Evolutionary conservation across 2,113 vertebrate genomes (phyloP).

Genomic region (Strix uralensis): DNA sequence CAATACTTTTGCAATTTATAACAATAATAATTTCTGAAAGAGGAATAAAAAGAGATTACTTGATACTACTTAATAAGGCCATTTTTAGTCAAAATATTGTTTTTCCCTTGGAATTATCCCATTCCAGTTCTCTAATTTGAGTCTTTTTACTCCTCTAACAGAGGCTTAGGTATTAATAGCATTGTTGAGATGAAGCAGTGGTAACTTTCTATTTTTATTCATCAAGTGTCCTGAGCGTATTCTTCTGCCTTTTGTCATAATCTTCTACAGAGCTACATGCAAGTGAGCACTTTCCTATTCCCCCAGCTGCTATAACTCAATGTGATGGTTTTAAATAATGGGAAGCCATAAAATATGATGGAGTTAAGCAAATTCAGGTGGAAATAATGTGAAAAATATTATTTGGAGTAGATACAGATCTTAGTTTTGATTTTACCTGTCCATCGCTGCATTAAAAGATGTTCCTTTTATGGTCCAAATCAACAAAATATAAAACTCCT

Average conservation of each 20-base stretch:
- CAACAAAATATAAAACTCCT: not conserved
- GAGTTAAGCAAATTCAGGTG: conserved; percentile 57
- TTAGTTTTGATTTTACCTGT: conserved; percentile 2
- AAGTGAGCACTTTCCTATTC: not conserved
- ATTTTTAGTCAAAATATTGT: conserved; percentile 46
- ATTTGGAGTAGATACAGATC: not conserved
- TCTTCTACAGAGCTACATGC: not conserved
- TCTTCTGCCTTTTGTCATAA: conserved; percentile 1
- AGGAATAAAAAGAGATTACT: not conserved
- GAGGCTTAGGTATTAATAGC: not conserved
- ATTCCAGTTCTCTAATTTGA: not conserved
- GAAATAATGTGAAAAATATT: conserved; percentile 46
- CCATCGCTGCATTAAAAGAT: not conserved
- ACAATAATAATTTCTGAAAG: not conserved
- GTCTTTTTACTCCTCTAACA: not conserved
- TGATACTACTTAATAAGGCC: not conserved
- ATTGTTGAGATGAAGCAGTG: conserved; percentile 26
- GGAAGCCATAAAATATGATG: conserved; percentile 22
- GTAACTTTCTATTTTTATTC: conserved; percentile 3
- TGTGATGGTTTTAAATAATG: conserved; percentile 12
- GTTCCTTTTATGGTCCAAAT: not conserved
- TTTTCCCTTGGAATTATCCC: conserved; percentile 4
- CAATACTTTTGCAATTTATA: not conserved
- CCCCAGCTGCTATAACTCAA: conserved; percentile 22
- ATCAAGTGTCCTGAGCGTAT: not conserved